Conservation (phyloP, 2,797 vertebrate species). For the Lemur catta region DNA sequence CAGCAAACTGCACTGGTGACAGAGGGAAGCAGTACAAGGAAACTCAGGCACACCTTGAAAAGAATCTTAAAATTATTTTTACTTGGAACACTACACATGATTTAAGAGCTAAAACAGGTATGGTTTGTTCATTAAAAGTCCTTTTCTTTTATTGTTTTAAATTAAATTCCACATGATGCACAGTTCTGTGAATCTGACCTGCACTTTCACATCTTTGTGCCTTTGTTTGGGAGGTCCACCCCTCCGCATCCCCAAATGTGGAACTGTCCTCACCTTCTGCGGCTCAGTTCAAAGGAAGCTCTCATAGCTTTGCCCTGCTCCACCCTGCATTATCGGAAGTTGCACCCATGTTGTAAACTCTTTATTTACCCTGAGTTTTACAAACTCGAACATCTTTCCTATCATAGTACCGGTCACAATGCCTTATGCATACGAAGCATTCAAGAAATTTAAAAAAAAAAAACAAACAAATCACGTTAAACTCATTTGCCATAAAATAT, state of each 20-base stretch:
- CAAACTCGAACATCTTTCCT: background rate
- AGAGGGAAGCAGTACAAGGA: background rate
- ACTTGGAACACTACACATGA: background rate
- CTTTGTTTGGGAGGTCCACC: background rate
- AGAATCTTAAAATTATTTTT: background rate
- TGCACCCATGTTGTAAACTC: background rate
- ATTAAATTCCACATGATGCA: background rate
- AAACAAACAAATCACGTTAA: background rate
- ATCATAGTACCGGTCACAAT: background rate
- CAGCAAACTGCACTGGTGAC: background rate
- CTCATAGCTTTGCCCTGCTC: background rate
- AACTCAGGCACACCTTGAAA: background rate
- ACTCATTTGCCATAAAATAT: constrained; percentile 36
- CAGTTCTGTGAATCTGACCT: background rate
- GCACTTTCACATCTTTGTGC: background rate
- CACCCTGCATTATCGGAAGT: background rate
- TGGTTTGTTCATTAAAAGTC: background rate
- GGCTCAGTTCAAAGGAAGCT: background rate
- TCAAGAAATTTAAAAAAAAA: background rate
- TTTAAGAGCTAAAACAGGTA: background rate
- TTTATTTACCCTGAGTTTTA: background rate
- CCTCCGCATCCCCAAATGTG: background rate
- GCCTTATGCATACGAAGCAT: background rate
- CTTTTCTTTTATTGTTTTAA: constrained; percentile 8
- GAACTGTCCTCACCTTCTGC: background rate